Evolutionary conservation across 2,797 vertebrate species (phyloP).

Genomic region (Scleropages formosus): DNA sequence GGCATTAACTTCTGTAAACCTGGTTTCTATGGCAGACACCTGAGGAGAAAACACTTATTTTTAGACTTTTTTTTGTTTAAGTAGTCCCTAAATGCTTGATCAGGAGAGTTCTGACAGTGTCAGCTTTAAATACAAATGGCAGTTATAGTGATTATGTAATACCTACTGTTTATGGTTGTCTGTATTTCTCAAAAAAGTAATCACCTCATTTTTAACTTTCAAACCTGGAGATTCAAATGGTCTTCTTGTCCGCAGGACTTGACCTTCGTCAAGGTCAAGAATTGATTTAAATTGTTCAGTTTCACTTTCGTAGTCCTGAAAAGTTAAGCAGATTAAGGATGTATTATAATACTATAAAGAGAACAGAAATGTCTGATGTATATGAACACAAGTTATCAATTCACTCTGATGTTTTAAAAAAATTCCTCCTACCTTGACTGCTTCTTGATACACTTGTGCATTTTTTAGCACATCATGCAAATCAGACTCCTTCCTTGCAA

Average conservation of each 20-base stretch:
- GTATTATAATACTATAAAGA: not conserved
- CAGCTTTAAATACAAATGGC: too few species aligned
- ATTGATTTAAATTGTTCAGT: slow-evolving; percentile 84
- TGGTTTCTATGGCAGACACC: slow-evolving; percentile 84
- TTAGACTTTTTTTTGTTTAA: slow-evolving; percentile 11
- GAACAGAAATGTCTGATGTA: not conserved
- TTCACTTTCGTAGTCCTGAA: slow-evolving; percentile 89
- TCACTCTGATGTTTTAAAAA: not conserved
- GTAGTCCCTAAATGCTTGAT: too few species aligned
- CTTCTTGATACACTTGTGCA: slow-evolving; percentile 86
- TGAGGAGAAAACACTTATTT: slow-evolving; percentile 48
- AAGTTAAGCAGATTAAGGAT: slow-evolving; percentile 16
- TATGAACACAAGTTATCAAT: not conserved
- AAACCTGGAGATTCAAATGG: slow-evolving; percentile 80
- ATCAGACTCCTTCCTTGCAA: slow-evolving; percentile 82
- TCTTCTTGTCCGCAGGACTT: slow-evolving; percentile 81
- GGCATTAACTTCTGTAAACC: slow-evolving; percentile 88
- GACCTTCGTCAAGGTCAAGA: slow-evolving; percentile 85
- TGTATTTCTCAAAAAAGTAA: not conserved
- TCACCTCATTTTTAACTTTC: slow-evolving; percentile 86
- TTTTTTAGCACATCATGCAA: slow-evolving; percentile 79
- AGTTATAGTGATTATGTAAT: too few species aligned
- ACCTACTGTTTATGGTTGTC: too few species aligned
- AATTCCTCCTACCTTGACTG: slow-evolving; percentile 76
- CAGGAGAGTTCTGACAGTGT: too few species aligned